Evolutionary conservation across 2,888 invertebrate genomes (phyloP).

Genomic region (Lasioglossum calceatum): DNA sequence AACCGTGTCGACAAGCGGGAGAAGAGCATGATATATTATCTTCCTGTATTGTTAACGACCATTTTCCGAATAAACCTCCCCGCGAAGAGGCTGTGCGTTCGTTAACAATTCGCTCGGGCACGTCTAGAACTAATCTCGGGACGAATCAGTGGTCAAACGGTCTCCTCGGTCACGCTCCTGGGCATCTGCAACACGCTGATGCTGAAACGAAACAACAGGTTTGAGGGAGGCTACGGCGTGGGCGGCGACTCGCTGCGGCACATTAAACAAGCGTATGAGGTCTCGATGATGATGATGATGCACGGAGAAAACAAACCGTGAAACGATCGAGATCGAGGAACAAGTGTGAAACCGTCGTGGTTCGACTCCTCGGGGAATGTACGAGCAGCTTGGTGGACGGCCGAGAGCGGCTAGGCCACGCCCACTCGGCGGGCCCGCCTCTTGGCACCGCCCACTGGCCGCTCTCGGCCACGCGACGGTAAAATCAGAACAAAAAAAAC

Average conservation of each 20-base stretch:
- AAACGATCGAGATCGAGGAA: background rate
- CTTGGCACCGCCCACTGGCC: background rate
- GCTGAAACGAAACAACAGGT: slow-evolving; percentile 68
- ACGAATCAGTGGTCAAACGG: slow-evolving; percentile 78
- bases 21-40: background rate
- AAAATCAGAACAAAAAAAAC: background rate
- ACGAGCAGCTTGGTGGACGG: background rate
- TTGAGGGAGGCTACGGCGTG: slow-evolving; percentile 13
- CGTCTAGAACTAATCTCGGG: slow-evolving; percentile 42
- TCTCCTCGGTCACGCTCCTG: slow-evolving; percentile 80
- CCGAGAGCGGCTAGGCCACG: background rate
- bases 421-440: background rate
- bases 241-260: slow-evolving; percentile 25
- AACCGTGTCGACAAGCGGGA: background rate
- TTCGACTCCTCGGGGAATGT: background rate
- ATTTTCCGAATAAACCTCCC: background rate
- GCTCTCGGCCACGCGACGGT: background rate
- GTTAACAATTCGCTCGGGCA: slow-evolving; percentile 37
- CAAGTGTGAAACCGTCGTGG: background rate
- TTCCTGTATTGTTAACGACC: background rate
- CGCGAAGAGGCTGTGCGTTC: slow-evolving; percentile 17
- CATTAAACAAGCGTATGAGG: slow-evolving; percentile 53
- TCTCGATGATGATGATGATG: slow-evolving; percentile 11
- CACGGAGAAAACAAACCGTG: background rate
- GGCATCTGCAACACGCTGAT: slow-evolving; percentile 74